phyloP scores from a whole-genome alignment of 2,797 vertebrate species.

The Bovichtus variegatus region DNA sequence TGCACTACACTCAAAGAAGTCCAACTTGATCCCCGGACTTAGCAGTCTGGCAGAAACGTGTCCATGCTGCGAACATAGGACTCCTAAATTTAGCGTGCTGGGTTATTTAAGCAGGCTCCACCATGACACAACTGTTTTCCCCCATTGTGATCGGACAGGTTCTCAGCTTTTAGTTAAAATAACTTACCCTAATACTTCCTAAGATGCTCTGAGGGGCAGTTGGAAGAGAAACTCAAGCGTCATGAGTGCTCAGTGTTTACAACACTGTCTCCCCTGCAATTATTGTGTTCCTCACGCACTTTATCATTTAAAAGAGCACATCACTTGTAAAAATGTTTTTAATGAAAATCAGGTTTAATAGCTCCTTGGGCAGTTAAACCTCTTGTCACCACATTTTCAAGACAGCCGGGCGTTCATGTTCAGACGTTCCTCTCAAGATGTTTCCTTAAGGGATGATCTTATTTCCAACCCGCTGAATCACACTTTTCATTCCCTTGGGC shows the following conservation, averaged over 20 bases:
- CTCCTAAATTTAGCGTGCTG: constrained; percentile 77
- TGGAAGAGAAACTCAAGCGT: background rate
- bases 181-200: constrained; percentile 13
- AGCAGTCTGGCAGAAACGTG: constrained; percentile 80
- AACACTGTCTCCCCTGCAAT: background rate
- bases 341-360: background rate
- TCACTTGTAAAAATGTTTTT: background rate
- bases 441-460: constrained; percentile 55
- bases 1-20: constrained; percentile 73
- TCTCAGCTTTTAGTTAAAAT: constrained; percentile 47
- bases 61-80: constrained; percentile 64
- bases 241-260: background rate
- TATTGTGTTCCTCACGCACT: background rate
- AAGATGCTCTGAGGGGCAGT: background rate
- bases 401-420: constrained; percentile 46
- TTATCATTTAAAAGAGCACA: constrained; percentile 9
- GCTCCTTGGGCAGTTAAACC: constrained; percentile 14
- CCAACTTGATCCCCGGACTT: constrained; percentile 78
- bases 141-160: constrained; percentile 20
- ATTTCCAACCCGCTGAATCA: constrained; percentile 41
- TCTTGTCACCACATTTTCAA: constrained; percentile 40
- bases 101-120: constrained; percentile 72
- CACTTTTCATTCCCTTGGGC: constrained; percentile 27
- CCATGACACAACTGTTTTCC: constrained; percentile 65
- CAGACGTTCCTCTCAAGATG: constrained; percentile 60